A percentile compares a stretch with the other conserved stretches of the same genome.
Conservation (phyloP, 2,113 vertebrate genomes). For the Gymnorhina tibicen region DNA sequence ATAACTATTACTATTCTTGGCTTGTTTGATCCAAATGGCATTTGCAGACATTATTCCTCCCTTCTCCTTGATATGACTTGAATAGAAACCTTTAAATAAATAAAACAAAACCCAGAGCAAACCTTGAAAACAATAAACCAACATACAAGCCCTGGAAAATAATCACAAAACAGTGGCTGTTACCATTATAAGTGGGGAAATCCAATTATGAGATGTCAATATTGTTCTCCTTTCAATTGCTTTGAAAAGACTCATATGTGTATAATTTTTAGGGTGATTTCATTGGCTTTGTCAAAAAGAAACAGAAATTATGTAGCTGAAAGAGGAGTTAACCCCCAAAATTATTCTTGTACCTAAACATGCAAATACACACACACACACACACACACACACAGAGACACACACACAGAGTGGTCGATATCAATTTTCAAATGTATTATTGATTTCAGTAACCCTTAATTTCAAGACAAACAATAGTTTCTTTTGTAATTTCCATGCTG, state of each 20-base stretch:
- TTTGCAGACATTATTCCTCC: constrained; percentile 46
- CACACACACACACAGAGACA: not conserved
- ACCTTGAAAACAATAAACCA: constrained; percentile 22
- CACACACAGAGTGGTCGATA: constrained; percentile 56
- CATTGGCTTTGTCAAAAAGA: constrained; percentile 31
- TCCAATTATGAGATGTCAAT: constrained; percentile 66
- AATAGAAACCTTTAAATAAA: constrained; percentile 58
- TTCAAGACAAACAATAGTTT: constrained; percentile 74
- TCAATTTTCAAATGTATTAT: constrained; percentile 76
- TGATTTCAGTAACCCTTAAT: constrained; percentile 72
- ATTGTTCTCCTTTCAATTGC: constrained; percentile 21
- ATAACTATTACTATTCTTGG: constrained; percentile 45
- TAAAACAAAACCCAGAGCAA: constrained; percentile 42
- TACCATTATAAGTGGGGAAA: constrained; percentile 42
- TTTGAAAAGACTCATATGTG: constrained; percentile 35
- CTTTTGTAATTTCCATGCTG: constrained; percentile 73
- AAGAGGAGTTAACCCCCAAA: not conserved
- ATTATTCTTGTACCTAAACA: not conserved
- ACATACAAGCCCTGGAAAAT: constrained; percentile 24
- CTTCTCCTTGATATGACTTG: constrained; percentile 9
- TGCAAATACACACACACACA: not conserved
- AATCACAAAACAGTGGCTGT: constrained; percentile 34
- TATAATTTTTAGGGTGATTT: constrained; percentile 57
- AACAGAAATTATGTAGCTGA: constrained; percentile 18
- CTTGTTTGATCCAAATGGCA: constrained; percentile 52